Evolutionary conservation across 1,140 invertebrate species (phyloP).

Genomic region (Venustaconcha ellipsiformis): DNA sequence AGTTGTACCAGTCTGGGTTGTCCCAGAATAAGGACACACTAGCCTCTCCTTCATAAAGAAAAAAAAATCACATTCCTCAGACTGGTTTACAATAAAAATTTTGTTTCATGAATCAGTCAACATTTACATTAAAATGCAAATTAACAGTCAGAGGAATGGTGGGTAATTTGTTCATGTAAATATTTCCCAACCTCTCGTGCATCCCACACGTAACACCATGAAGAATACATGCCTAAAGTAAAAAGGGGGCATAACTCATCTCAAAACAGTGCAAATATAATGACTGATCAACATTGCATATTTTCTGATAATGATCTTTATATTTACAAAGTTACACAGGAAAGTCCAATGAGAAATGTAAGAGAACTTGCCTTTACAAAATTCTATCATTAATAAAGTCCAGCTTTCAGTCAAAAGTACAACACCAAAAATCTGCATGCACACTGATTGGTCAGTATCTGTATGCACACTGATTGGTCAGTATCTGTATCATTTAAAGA

Average conservation of each 20-base stretch:
- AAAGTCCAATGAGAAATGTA: no score
- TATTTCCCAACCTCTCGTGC: background rate
- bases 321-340: no score
- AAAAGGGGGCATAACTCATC: background rate
- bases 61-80: background rate
- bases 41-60: conserved; percentile 49
- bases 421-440: no score
- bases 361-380: no score
- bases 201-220: background rate
- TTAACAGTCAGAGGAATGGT: background rate
- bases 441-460: no score
- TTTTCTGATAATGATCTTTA: no score
- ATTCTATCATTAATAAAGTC: no score
- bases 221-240: background rate
- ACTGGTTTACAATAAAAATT: background rate
- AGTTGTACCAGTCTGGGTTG: conserved; percentile 58
- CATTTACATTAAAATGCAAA: background rate
- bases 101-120: background rate
- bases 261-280: background rate
- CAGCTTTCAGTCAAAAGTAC: no score
- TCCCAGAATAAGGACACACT: conserved; percentile 62
- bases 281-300: no score
- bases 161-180: no score
- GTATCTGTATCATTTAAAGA: no score
- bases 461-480: no score